These are phyloP conservation scores for Argyresthia albistria DNA, from an alignment of 2,888 invertebrate species.

Conservation along the genomic window DNA sequence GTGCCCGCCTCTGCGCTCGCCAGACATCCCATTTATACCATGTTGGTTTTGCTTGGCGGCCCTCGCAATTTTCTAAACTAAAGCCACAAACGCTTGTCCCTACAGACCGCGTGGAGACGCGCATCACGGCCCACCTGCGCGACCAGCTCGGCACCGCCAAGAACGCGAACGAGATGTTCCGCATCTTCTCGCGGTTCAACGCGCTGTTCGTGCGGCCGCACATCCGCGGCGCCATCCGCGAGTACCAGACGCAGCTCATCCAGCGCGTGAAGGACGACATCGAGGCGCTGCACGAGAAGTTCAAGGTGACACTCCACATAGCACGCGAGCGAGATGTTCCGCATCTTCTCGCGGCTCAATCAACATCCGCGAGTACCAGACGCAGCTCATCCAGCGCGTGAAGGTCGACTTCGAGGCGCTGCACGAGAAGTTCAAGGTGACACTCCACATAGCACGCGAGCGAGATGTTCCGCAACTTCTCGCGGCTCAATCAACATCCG, in stretches of 20 bases:
- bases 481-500: constrained; percentile 93
- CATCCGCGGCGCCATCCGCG: constrained; percentile 98
- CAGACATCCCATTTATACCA: too few species aligned
- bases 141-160: constrained; percentile 99
- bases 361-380: constrained; percentile 99
- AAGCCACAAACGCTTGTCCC: background rate
- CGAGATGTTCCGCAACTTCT: too few species aligned
- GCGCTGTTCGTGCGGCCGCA: constrained; percentile 98
- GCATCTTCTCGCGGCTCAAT: constrained; percentile 98
- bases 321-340: constrained; percentile 17
- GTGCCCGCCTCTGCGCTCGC: too few species aligned
- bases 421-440: constrained; percentile 97
- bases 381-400: constrained; percentile 97
- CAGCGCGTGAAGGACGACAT: constrained; percentile 99
- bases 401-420: constrained; percentile 98
- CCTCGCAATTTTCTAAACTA: too few species aligned
- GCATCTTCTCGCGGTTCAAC: constrained; percentile 98
- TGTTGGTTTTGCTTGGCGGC: too few species aligned
- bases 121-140: constrained; percentile 96
- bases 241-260: constrained; percentile 99
- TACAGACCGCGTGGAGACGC: constrained; percentile 92
- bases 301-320: constrained; percentile 78
- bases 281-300: constrained; percentile 97
- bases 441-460: too few species aligned
- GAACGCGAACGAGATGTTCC: constrained; percentile 99